Percentiles rank a stretch among this genome's conserved stretches.
These are phyloP conservation scores for Macropus fuliginosus DNA, from an alignment of 2,797 vertebrate genomes.

Conservation along the genomic window DNA sequence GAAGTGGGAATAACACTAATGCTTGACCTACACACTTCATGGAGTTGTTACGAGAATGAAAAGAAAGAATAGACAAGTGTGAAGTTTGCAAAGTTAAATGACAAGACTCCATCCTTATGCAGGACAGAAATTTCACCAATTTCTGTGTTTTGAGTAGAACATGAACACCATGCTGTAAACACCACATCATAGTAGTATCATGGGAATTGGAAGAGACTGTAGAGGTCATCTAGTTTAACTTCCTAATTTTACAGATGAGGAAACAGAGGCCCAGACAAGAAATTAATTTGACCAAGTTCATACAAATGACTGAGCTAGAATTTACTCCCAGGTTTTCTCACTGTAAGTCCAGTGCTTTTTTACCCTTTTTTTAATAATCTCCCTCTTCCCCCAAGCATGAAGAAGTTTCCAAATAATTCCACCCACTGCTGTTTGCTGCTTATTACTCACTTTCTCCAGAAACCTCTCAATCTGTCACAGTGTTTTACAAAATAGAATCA, in stretches of 20 bases:
- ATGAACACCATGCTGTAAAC: background rate
- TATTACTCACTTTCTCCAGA: background rate
- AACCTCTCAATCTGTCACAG: background rate
- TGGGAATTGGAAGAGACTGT: background rate
- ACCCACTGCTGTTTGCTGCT: background rate
- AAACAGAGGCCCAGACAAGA: background rate
- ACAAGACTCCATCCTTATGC: background rate
- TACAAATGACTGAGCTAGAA: background rate
- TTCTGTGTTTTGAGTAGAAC: background rate
- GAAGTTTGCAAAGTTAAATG: background rate
- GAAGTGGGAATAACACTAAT: background rate
- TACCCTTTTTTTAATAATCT: background rate
- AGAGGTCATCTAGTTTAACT: background rate
- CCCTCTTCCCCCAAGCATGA: background rate
- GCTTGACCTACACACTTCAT: background rate
- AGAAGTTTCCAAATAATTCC: background rate
- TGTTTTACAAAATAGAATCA: background rate
- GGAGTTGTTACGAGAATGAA: background rate
- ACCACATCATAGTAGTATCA: background rate
- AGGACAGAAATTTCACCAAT: background rate
- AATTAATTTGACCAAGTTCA: background rate
- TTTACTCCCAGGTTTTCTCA: background rate
- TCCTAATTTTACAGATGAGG: background rate
- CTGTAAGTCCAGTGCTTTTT: background rate
- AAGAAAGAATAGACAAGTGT: background rate